phyloP scores from a whole-genome alignment of 2,113 vertebrate species.

The Petrocephalus zakoni region DNA sequence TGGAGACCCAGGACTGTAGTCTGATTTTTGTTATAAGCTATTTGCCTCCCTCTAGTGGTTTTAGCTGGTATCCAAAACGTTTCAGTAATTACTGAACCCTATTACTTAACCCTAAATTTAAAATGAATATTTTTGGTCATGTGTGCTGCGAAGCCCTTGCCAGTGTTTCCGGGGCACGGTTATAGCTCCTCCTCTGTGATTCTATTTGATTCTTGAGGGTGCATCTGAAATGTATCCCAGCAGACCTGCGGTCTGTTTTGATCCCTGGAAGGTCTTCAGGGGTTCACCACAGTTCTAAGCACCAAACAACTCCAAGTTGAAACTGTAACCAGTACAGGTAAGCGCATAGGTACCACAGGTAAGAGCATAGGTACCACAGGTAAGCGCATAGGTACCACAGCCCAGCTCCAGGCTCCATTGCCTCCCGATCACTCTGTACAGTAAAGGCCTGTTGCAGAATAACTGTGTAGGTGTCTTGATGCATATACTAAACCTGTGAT shows the following conservation, averaged over 20 bases:
- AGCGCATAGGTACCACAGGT: not conserved
- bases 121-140: not conserved
- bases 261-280: not conserved
- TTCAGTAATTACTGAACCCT: not conserved
- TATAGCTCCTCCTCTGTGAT: not conserved
- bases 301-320: not conserved
- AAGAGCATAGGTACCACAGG: not conserved
- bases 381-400: not conserved
- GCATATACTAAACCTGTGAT: not conserved
- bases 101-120: too few species aligned
- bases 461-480: not conserved
- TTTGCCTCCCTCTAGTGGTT: slow-evolving; percentile 10
- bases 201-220: not conserved
- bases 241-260: not conserved
- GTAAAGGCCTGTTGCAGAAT: not conserved
- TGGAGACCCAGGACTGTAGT: not conserved
- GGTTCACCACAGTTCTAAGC: not conserved
- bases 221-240: not conserved
- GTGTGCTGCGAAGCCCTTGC: not conserved
- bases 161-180: not conserved
- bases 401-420: not conserved
- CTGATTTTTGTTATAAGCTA: not conserved
- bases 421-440: not conserved
- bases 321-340: not conserved
- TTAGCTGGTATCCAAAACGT: not conserved